Evolutionary conservation across 37 sponge, comb jelly and placozoan species (phyloP).

Genomic region (Ianthella basta): DNA sequence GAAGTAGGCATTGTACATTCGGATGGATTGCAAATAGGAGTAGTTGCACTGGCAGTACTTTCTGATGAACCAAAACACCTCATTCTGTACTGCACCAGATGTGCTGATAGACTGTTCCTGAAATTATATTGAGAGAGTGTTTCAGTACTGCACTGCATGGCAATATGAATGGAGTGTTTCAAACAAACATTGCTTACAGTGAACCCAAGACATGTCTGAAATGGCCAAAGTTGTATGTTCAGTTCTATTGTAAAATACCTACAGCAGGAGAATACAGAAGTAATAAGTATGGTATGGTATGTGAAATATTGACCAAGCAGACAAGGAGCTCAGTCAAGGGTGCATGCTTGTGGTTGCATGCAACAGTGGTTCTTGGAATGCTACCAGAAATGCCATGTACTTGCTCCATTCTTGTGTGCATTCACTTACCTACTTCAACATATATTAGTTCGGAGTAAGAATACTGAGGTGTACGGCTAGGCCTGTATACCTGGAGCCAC

Average conservation of each 20-base stretch:
- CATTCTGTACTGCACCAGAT: not conserved
- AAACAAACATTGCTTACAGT: not conserved
- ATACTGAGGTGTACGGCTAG: not conserved
- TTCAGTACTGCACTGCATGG: no score
- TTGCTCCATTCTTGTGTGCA: no score
- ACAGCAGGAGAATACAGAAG: not conserved
- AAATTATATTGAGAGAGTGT: no score
- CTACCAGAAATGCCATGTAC: no score
- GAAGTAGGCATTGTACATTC: not conserved
- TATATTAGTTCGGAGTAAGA: conserved; percentile 2
- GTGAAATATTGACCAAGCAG: no score
- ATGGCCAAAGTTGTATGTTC: not conserved
- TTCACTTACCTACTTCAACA: conserved; percentile 4
- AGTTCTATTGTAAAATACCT: not conserved
- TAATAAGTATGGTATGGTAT: no score
- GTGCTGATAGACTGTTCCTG: not conserved
- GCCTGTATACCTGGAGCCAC: not conserved
- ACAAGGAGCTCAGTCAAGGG: no score
- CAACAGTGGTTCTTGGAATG: not conserved
- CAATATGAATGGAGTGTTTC: not conserved
- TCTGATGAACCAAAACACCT: not conserved
- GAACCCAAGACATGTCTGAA: not conserved
- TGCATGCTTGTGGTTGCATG: no score
- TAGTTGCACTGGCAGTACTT: conserved; percentile 2
- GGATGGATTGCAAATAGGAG: not conserved